Percentiles rank a stretch among this genome's conserved stretches.
Conservation (phyloP, 2,888 invertebrate genomes). For the Drosophila subquinaria region DNA sequence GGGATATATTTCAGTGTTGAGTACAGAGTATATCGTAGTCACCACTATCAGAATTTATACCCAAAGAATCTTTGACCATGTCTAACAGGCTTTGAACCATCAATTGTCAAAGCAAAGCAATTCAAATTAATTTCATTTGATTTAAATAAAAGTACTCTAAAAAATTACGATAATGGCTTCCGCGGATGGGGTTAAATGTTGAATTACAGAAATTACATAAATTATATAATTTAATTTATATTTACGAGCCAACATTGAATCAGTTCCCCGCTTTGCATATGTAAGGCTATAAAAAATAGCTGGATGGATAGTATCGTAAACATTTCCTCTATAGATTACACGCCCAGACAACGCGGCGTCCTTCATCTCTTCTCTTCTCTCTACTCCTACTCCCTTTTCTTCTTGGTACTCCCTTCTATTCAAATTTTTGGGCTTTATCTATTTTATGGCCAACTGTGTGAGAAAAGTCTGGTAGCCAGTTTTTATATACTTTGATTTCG, state of each 20-base stretch:
- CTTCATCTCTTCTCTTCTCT: constrained; percentile 6
- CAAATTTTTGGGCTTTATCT: constrained; percentile 72
- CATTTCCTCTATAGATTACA: constrained; percentile 68
- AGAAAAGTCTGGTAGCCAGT: constrained; percentile 58
- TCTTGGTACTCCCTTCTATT: constrained; percentile 52
- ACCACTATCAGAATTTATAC: not conserved
- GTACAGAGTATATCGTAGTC: not conserved
- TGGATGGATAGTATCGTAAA: constrained; percentile 61
- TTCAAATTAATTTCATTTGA: constrained; percentile 67
- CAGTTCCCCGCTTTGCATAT: constrained; percentile 17
- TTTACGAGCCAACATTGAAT: constrained; percentile 60
- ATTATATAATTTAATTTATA: constrained; percentile 79
- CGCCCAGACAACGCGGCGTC: constrained; percentile 68
- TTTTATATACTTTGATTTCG: constrained; percentile 77
- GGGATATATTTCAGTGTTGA: too few relatives aligned
- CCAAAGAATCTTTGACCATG: not conserved
- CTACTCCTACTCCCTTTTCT: not conserved
- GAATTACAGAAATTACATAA: constrained; percentile 64
- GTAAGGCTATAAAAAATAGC: constrained; percentile 60
- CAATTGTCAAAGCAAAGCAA: constrained; percentile 35
- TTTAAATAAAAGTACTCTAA: constrained; percentile 53
- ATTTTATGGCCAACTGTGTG: constrained; percentile 72
- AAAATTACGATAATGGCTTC: constrained; percentile 76
- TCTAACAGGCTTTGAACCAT: not conserved
- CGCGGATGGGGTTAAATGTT: constrained; percentile 61